phyloP scores from a whole-genome alignment of 2,797 vertebrate species.

The Luscinia luscinia region DNA sequence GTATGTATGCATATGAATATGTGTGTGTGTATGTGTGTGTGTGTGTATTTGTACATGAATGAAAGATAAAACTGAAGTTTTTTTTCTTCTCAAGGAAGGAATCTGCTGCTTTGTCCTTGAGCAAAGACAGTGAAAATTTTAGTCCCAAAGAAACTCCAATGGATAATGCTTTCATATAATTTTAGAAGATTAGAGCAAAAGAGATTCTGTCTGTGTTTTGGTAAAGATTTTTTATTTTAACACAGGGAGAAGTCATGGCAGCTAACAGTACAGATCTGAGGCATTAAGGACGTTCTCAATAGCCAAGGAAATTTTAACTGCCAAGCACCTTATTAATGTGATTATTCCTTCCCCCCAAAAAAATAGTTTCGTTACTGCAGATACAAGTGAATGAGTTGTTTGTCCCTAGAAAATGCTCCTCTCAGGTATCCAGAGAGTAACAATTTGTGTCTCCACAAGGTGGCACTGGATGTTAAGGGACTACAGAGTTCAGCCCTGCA shows the following conservation, averaged over 20 bases:
- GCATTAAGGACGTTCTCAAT: not conserved
- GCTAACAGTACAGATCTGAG: not conserved
- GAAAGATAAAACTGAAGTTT: not conserved
- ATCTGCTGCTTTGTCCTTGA: not conserved
- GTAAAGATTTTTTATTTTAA: not conserved
- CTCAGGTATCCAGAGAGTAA: not conserved
- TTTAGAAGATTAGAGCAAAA: not conserved
- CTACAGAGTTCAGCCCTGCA: not conserved
- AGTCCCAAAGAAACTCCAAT: not conserved
- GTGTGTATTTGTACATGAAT: not conserved
- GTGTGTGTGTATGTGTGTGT: rapidly evolving
- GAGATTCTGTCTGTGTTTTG: not conserved
- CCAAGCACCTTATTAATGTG: not conserved
- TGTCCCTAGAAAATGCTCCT: not conserved
- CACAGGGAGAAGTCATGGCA: rapidly evolving
- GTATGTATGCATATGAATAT: not conserved
- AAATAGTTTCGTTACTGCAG: not conserved
- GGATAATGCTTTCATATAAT: not conserved
- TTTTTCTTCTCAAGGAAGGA: not conserved
- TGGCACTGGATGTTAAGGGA: not conserved
- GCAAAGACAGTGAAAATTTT: not conserved
- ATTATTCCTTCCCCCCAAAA: too few relatives aligned
- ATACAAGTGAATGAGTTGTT: not conserved
- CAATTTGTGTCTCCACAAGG: not conserved
- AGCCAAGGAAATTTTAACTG: not conserved